These are phyloP conservation scores for Saguinus imperator DNA, from an alignment of 2,113 vertebrate genomes.

Conservation along the genomic window DNA sequence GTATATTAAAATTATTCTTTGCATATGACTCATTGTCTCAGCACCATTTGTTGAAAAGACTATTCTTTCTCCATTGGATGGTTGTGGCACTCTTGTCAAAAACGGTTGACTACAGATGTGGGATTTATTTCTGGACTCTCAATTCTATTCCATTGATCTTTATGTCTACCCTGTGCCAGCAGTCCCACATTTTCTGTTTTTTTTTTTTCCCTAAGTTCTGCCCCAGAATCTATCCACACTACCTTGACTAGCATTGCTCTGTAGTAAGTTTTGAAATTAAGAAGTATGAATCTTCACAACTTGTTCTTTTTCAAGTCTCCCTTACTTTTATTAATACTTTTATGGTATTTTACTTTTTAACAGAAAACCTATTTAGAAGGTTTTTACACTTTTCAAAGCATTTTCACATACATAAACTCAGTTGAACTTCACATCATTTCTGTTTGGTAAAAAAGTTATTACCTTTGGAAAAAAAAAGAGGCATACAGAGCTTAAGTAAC, in stretches of 20 bases:
- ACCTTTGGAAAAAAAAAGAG: background rate
- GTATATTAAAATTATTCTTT: background rate
- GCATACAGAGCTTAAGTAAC: background rate
- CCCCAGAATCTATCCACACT: too few species aligned
- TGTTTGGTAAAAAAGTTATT: background rate
- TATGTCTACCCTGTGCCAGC: background rate
- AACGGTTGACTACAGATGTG: background rate
- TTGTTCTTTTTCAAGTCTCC: constrained; percentile 21
- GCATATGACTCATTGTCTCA: background rate
- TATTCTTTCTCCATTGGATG: background rate
- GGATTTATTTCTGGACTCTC: background rate
- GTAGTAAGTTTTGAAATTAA: constrained; percentile 19
- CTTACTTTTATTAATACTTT: constrained; percentile 39
- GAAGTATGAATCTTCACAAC: background rate
- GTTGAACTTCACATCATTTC: background rate
- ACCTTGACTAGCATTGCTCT: background rate
- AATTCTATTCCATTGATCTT: background rate
- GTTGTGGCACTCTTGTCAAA: background rate
- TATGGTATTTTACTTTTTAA: background rate
- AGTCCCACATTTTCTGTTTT: background rate
- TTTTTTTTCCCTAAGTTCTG: too few species aligned
- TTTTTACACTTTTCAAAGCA: constrained; percentile 15
- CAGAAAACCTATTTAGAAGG: background rate
- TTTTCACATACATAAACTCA: background rate
- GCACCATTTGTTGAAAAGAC: background rate